Base-by-base conservation (phyloP, 1,140 invertebrate genomes). In the Brachystomella parvula region DNA sequence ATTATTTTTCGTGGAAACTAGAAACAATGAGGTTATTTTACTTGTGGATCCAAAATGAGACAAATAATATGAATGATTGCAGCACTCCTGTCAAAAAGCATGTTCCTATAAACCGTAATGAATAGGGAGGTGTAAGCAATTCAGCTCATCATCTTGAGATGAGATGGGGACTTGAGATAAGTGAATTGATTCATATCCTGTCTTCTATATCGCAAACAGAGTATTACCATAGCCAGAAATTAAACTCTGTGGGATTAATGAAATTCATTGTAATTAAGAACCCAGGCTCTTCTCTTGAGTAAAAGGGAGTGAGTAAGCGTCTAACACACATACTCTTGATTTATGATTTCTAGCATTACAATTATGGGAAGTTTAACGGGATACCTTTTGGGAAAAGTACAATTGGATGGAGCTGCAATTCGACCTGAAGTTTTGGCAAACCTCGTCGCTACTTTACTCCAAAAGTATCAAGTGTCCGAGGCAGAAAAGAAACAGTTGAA, bases 371-470 rank as follows among this genome's bases (percentile, higher is more conserved):
- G 68, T 26, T 71, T 70, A 30, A 73, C 71, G 57, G 71, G 71
- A 29, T 69, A 70, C 58, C 59, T 73, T 28, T 58, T 73, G 3
- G 71, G 71, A 33, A 73, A 71, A 65, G 71, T 71, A 31, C 71
- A 71, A 61, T 63, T 73, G 69, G 71, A 73, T 35, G 71, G 71
- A 39, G 49, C n/a, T n/a, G 71, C 71, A n/a, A 71, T 73, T 61
- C 66, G 69, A 33, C 64, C 71, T 9, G 71, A 73, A 65, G 66
- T 71, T 19, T 47, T 73, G 29, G 64, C 61, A 24, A 70, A 63
- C 58, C 47, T 73, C 17, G 71, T 73, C 39, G 65, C 65, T 57
- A 71, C 68, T 3, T 60, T 73, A 15, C 47, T 70, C 3, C 69
- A 73, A 53, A 39, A 65, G 31, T 72, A 68, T 47, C 66, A 68